phyloP scores from a whole-genome alignment of 2,888 invertebrate species.

The Synanthedon tipuliformis region DNA sequence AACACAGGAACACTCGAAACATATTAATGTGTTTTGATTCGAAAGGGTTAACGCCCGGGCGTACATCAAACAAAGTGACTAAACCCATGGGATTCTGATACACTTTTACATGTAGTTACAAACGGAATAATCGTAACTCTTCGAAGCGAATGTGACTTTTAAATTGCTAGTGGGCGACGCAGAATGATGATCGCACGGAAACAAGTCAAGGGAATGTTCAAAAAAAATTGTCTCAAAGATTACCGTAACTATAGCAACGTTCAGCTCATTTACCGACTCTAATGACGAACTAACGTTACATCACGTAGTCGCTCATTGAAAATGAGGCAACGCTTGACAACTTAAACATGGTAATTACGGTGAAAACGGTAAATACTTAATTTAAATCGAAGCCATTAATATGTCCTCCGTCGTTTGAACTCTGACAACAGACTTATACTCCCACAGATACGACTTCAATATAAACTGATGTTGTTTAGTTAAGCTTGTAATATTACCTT shows the following conservation, averaged over 20 bases:
- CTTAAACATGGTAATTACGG: constrained; percentile 11
- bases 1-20: constrained; percentile 52
- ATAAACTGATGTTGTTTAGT: not conserved
- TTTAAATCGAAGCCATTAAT: constrained; percentile 11
- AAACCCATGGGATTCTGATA: constrained; percentile 35
- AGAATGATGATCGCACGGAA: constrained; percentile 27
- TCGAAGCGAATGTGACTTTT: constrained; percentile 26
- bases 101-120: constrained; percentile 20
- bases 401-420: constrained; percentile 7
- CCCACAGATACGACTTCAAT: constrained; percentile 1
- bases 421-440: constrained; percentile 4
- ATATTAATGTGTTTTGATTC: constrained; percentile 59
- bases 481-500: too few species aligned
- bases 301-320: constrained; percentile 2
- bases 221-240: constrained; percentile 2
- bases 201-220: constrained; percentile 20
- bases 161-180: constrained; percentile 33
- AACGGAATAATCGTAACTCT: constrained; percentile 38
- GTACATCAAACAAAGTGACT: constrained; percentile 37
- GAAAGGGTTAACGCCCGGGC: constrained; percentile 44
- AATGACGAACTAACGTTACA: constrained; percentile 7
- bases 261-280: constrained; percentile 3
- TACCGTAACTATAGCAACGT: not conserved
- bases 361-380: constrained; percentile 11
- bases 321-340: constrained; percentile 5